A percentile compares a stretch with the other conserved stretches of the same genome.
Conservation (phyloP, 2,888 invertebrate genomes). For the Patella pellucida region DNA sequence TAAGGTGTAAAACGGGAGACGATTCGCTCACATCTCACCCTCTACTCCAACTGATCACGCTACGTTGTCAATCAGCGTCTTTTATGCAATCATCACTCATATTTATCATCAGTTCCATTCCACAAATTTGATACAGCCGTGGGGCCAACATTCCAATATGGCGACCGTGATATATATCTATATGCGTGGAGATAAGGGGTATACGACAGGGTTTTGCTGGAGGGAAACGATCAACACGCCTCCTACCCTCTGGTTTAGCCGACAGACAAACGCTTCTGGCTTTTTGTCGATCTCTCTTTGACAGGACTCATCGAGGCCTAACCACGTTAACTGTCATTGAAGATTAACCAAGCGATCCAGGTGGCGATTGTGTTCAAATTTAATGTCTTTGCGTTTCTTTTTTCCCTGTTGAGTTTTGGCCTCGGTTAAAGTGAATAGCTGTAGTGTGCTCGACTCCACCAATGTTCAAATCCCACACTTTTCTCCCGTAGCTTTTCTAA, state of each 20-base stretch:
- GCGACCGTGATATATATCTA: background rate
- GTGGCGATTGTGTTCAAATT: constrained; percentile 3
- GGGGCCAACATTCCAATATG: constrained; percentile 4
- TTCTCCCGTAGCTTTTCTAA: constrained; percentile 1
- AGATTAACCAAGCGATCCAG: constrained; percentile 3
- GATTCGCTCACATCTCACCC: background rate
- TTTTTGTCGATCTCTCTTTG: constrained; percentile 9
- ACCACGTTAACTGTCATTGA: constrained; percentile 10
- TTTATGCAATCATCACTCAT: constrained; percentile 1
- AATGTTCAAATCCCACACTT: background rate
- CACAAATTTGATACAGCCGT: background rate
- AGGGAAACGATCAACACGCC: constrained; percentile 7
- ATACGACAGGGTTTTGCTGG: background rate
- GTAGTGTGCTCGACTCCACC: background rate
- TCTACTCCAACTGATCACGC: constrained; percentile 1
- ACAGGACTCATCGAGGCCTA: constrained; percentile 1
- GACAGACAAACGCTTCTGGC: background rate
- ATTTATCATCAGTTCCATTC: constrained; percentile 1
- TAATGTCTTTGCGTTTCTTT: background rate
- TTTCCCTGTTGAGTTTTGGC: constrained; percentile 4
- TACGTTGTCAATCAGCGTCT: background rate
- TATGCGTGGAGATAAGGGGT: background rate
- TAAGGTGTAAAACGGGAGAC: background rate
- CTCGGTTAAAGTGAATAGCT: background rate
- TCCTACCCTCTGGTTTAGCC: background rate